phyloP scores from a whole-genome alignment of 2,113 vertebrate species.

The Ornithorhynchus anatinus region DNA sequence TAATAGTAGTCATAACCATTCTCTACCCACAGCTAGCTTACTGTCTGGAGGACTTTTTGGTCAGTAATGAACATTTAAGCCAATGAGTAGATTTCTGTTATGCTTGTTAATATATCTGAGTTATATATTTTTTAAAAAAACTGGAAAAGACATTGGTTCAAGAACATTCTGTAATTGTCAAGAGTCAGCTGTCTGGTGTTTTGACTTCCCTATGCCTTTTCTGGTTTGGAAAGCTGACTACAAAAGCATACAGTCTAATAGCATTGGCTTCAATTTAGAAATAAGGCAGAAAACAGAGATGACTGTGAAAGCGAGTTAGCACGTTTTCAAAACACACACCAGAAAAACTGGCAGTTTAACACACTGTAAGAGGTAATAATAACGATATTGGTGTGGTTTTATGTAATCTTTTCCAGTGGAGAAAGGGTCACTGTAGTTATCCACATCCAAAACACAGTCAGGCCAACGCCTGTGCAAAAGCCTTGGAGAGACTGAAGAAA shows the following conservation, averaged over 20 bases:
- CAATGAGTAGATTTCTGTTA: no score
- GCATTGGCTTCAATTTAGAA: background rate
- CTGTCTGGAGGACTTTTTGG: no score
- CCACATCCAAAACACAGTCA: constrained; percentile 50
- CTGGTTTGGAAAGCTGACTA: background rate
- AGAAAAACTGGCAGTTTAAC: constrained; percentile 27
- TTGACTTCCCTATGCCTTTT: constrained; percentile 3
- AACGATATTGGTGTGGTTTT: constrained; percentile 16
- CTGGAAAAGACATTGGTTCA: no score
- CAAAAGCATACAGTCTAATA: background rate
- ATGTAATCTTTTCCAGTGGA: constrained; percentile 45
- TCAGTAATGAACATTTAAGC: no score
- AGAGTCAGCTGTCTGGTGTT: no score
- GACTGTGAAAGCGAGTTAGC: background rate
- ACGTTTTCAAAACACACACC: background rate
- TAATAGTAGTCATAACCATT: no score
- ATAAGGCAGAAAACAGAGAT: no score
- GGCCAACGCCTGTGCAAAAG: constrained; percentile 73
- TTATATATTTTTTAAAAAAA: no score
- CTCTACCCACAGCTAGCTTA: no score
- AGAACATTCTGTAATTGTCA: background rate
- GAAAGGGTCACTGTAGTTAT: constrained; percentile 8
- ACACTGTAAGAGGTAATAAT: constrained; percentile 16
- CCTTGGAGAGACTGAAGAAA: constrained; percentile 54
- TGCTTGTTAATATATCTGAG: background rate